Evolutionary conservation across 1,140 invertebrate genomes (phyloP).

Genomic region (Lepidurus apus): DNA sequence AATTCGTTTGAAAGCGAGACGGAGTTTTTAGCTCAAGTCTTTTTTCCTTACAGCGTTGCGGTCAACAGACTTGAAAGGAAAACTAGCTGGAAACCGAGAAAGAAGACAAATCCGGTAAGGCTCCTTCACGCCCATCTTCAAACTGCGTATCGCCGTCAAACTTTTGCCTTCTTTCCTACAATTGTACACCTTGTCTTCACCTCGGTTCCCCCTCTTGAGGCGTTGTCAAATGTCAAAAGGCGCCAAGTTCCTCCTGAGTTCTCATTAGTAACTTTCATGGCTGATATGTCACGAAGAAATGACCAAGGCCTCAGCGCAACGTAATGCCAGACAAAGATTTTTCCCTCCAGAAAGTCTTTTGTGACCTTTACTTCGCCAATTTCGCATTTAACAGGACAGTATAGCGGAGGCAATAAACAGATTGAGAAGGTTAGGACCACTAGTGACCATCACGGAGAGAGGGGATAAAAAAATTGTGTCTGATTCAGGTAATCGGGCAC

Average conservation of each 20-base stretch:
- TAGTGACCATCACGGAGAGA: slow-evolving; percentile 2
- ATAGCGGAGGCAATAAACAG: slow-evolving; percentile 1
- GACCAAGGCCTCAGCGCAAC: background rate
- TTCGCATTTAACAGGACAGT: background rate
- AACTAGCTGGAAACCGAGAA: background rate
- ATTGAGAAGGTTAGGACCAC: slow-evolving; percentile 21
- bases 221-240: background rate
- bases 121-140: background rate
- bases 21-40: background rate
- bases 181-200: background rate
- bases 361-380: slow-evolving; percentile 5
- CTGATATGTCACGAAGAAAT: background rate
- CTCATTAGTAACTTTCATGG: slow-evolving; percentile 16
- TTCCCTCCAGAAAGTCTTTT: slow-evolving; percentile 5
- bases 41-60: background rate
- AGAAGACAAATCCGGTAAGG: slow-evolving; percentile 2
- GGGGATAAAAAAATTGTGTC: background rate
- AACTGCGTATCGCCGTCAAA: background rate
- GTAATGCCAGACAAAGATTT: background rate
- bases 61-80: background rate
- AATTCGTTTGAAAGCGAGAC: background rate
- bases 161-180: background rate
- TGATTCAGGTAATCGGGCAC: slow-evolving; percentile 13
- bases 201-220: background rate
- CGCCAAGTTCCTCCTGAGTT: background rate